Conservation (phyloP, 2,888 invertebrate species). For the Eristalinus sepulchralis region DNA sequence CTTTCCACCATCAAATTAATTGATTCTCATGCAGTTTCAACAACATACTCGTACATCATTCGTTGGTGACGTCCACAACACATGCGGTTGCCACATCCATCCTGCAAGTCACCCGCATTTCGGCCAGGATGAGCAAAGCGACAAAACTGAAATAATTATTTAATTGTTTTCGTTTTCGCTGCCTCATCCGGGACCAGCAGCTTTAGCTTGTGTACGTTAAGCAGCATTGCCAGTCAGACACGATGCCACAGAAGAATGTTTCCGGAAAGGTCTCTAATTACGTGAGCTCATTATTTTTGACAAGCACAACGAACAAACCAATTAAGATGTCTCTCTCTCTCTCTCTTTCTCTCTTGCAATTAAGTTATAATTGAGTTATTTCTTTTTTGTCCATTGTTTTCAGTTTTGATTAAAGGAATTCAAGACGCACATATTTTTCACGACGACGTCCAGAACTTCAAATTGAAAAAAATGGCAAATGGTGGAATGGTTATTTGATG, state of each 20-base stretch:
- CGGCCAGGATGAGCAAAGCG: no score
- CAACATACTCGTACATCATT: no score
- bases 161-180: background rate
- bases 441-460: background rate
- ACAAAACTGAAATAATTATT: no score
- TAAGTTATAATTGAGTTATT: constrained; percentile 35
- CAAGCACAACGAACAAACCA: constrained; percentile 32
- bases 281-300: constrained; percentile 46
- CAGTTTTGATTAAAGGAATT: background rate
- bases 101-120: no score
- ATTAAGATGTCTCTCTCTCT: background rate
- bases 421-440: background rate
- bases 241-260: constrained; percentile 25
- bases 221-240: background rate
- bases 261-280: constrained; percentile 29
- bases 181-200: background rate
- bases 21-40: no score
- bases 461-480: no score
- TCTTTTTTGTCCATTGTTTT: background rate
- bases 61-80: no score
- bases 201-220: background rate
- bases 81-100: no score
- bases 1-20: no score
- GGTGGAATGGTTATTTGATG: no score
- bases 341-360: constrained; percentile 5